Percentiles rank a stretch among this genome's conserved stretches.
Evolutionary conservation across 30 jellyfish, hydroid and myxozoan genomes (phyloP).

Genomic region (Chironex yamaguchii): DNA sequence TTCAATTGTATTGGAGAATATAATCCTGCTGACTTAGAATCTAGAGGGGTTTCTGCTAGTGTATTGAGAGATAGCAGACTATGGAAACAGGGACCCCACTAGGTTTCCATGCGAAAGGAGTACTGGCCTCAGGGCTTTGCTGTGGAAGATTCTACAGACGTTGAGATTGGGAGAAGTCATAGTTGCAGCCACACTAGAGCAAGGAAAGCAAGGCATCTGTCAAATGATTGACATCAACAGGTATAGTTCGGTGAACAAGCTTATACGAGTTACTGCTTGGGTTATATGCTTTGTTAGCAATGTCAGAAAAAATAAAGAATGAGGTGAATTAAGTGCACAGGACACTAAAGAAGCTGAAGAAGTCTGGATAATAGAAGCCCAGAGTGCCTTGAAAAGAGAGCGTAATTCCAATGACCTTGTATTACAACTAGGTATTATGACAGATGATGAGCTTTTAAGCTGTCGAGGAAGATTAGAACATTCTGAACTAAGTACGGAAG

Average conservation of each 20-base stretch:
- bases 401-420: neutral
- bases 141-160: slow-evolving; percentile 17
- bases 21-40: slow-evolving; percentile 43
- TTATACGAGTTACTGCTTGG: slow-evolving; percentile 40
- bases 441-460: neutral
- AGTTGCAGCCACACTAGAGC: neutral
- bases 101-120: neutral
- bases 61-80: slow-evolving; percentile 34
- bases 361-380: slow-evolving; percentile 20
- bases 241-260: slow-evolving; percentile 17
- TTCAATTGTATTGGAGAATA: neutral
- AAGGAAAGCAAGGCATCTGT: slow-evolving; percentile 12
- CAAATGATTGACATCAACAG: slow-evolving; percentile 40
- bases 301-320: neutral
- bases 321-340: neutral
- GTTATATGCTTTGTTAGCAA: slow-evolving; percentile 26
- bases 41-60: slow-evolving; percentile 68
- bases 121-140: slow-evolving; percentile 38
- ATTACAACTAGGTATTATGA: slow-evolving; percentile 2
- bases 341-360: slow-evolving; percentile 35
- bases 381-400: neutral
- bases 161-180: slow-evolving; percentile 14
- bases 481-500: neutral
- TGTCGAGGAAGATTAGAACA: slow-evolving; percentile 7
- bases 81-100: slow-evolving; percentile 73